Conservation (phyloP, 2,888 invertebrate species). For the Orthonychiurus folsomi region DNA sequence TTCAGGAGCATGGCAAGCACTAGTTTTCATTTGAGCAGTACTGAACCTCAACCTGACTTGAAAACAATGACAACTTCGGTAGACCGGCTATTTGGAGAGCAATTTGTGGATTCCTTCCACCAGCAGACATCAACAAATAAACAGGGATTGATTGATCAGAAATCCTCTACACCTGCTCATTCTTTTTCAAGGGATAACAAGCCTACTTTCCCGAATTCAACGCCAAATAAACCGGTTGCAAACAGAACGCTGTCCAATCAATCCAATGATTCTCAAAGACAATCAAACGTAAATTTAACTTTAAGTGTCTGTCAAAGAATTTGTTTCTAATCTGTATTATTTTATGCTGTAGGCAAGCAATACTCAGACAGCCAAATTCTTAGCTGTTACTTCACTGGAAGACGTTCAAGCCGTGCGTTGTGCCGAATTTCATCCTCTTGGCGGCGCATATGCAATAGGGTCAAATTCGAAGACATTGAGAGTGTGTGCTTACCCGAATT, state of each 20-base stretch:
- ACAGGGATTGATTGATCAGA: background rate
- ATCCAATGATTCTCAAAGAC: background rate
- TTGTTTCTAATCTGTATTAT: background rate
- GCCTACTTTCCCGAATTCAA: background rate
- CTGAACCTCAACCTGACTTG: conserved; percentile 48
- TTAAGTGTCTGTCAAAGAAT: background rate
- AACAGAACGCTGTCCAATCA: background rate
- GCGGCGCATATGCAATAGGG: conserved; percentile 90
- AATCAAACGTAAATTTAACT: background rate
- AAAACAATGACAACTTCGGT: conserved; percentile 78
- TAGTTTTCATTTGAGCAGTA: conserved; percentile 67
- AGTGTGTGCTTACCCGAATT: conserved; percentile 90
- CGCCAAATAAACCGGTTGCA: background rate
- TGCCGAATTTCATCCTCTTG: conserved; percentile 94
- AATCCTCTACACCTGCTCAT: background rate
- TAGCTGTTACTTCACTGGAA: conserved; percentile 81
- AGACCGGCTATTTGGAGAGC: conserved; percentile 75
- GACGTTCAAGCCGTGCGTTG: conserved; percentile 95
- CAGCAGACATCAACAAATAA: background rate
- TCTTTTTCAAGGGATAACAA: background rate
- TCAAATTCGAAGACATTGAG: conserved; percentile 96
- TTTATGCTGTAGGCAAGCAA: background rate
- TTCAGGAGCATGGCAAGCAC: conserved; percentile 47
- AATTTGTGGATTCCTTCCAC: conserved; percentile 15
- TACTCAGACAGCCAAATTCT: conserved; percentile 50